Conservation (phyloP, 2,113 vertebrate genomes). For the Trichechus manatus region DNA sequence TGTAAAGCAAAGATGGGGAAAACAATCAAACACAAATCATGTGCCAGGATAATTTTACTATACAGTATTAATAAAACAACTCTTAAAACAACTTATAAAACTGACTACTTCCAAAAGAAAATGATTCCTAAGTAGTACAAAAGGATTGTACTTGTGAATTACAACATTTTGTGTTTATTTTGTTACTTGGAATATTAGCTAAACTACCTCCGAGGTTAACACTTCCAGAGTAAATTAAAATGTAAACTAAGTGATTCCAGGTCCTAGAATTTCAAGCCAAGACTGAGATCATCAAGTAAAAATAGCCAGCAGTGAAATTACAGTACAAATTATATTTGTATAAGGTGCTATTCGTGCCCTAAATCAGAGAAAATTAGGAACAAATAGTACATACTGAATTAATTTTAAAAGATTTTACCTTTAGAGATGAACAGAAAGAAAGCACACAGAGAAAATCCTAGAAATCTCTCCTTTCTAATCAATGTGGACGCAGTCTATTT, state of each 20-base stretch:
- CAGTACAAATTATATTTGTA: constrained; percentile 45
- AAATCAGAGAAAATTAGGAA: constrained; percentile 59
- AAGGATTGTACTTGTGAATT: constrained; percentile 41
- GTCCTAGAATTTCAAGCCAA: constrained; percentile 73
- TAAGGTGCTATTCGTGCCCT: constrained; percentile 35
- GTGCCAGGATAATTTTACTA: constrained; percentile 6
- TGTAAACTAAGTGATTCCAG: constrained; percentile 69
- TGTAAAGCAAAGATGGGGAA: constrained; percentile 46
- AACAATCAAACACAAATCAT: constrained; percentile 8
- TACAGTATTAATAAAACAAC: neutral
- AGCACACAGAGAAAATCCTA: constrained; percentile 12
- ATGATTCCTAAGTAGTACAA: neutral
- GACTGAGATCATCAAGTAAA: constrained; percentile 68
- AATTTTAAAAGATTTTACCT: constrained; percentile 1
- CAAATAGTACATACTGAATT: neutral
- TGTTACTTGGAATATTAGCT: constrained; percentile 69
- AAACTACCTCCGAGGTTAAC: constrained; percentile 72
- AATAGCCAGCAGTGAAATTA: constrained; percentile 66
- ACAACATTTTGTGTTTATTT: constrained; percentile 74
- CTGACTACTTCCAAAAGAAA: constrained; percentile 34
- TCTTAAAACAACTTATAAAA: constrained; percentile 60
- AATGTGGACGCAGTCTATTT: neutral
- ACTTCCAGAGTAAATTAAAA: constrained; percentile 74
- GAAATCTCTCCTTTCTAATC: constrained; percentile 13
- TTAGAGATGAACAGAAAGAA: constrained; percentile 37